Evolutionary conservation across 2,113 vertebrate species (phyloP).

Genomic region (Empidonax alnorum): DNA sequence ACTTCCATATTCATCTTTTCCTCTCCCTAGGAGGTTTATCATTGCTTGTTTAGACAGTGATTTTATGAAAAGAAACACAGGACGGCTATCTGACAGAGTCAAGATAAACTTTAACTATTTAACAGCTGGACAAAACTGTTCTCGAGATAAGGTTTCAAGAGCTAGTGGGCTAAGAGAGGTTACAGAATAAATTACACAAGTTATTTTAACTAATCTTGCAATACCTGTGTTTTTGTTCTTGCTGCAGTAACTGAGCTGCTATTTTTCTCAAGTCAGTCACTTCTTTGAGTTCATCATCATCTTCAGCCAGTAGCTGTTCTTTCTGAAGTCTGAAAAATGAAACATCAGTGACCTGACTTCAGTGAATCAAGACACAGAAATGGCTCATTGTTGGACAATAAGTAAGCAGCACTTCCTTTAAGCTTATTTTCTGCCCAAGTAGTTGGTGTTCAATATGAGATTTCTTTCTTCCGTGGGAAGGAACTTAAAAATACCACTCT

Average conservation of each 20-base stretch:
- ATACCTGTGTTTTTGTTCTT: slow-evolving; percentile 95
- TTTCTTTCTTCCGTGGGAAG: neutral
- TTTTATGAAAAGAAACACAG: neutral
- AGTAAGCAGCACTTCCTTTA: neutral
- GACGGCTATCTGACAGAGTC: neutral
- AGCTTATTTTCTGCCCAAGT: neutral
- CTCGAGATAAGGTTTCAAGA: neutral
- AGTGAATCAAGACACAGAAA: neutral
- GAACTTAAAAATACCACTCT: neutral
- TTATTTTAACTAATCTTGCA: neutral
- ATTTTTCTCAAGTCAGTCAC: slow-evolving; percentile 96
- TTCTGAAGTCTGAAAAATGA: slow-evolving; percentile 83
- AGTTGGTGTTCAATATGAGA: neutral
- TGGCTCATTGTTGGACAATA: neutral
- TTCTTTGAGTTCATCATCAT: slow-evolving; percentile 92
- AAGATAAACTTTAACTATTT: neutral
- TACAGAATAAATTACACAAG: neutral
- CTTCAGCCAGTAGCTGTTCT: slow-evolving; percentile 83
- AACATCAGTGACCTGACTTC: neutral
- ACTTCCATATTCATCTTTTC: neutral
- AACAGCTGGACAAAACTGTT: neutral
- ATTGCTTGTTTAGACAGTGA: neutral
- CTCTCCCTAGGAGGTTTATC: neutral
- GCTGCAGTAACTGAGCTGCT: slow-evolving; percentile 92
- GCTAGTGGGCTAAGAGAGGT: neutral